Evolutionary conservation across 2,888 invertebrate genomes (phyloP).

Genomic region (Homarus gammarus): DNA sequence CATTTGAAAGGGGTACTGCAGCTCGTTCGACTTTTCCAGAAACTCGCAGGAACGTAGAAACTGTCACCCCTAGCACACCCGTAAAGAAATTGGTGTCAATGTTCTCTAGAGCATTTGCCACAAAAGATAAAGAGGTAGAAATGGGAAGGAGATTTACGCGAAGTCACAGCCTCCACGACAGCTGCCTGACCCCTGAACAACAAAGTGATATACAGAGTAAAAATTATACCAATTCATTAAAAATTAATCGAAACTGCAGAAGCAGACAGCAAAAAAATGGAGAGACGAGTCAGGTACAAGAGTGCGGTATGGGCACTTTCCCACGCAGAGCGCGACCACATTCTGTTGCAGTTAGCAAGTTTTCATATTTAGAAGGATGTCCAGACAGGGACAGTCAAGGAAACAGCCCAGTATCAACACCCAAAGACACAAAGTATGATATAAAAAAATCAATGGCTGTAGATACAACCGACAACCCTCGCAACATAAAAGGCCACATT

Average conservation of each 20-base stretch:
- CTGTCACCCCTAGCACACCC: constrained; percentile 54
- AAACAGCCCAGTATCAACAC: neutral
- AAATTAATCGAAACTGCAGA: constrained; percentile 19
- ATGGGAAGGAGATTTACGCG: constrained; percentile 9
- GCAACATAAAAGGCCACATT: neutral
- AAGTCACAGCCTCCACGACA: constrained; percentile 54
- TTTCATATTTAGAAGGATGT: constrained; percentile 47
- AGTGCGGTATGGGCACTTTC: constrained; percentile 51
- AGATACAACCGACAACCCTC: constrained; percentile 10
- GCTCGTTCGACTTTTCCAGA: constrained; percentile 55
- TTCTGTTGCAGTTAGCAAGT: constrained; percentile 51
- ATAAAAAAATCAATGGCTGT: neutral
- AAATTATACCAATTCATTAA: constrained; percentile 56
- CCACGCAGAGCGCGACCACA: constrained; percentile 56
- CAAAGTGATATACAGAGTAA: neutral
- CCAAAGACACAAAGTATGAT: neutral
- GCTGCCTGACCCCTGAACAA: constrained; percentile 2
- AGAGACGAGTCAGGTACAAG: neutral
- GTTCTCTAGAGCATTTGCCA: constrained; percentile 56
- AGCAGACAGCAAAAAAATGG: neutral
- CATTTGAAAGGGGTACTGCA: constrained; percentile 52
- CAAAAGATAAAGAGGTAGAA: constrained; percentile 47
- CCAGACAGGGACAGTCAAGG: neutral
- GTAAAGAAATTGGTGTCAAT: constrained; percentile 65
- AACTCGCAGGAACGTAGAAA: constrained; percentile 25